Evolutionary conservation across 2,888 invertebrate species (phyloP), one percentile per base, ranked within the genome.

Genomic region (Bellardia bayeri): DNA sequence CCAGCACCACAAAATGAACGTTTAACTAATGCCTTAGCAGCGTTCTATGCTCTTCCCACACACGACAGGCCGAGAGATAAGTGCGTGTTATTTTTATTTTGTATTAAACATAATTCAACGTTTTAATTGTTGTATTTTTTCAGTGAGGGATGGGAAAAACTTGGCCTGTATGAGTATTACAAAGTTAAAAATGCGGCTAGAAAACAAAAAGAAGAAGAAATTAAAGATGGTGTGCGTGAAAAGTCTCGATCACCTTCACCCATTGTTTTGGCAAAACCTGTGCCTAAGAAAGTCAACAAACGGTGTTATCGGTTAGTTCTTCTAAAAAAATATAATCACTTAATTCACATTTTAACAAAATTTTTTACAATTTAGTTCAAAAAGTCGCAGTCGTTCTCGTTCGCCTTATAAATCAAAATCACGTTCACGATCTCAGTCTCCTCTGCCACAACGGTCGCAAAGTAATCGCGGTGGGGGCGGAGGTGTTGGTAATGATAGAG

Each of bases 111-210:
- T 56, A 14, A 56, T 16, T 56, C 51, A 37, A 49, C 16, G 9
- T 42, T 3, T 54, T 56, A 33, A 9, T 33, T 7, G 14, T 45
- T 45, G 45, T 61, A 42, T 2, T 23, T 61, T 45, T 61, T 58
- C 93, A 97, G 97, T 93, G 99, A 99, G 94, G 99, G 99, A 45
- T 99, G 99, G 99, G 99, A 99, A 94, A 98, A 98, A 94, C 95
- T 99, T 91, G 99, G 98, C 88, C 95, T 99, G 80, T 99, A 98
- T 93, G 99, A 99, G 94, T 99, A 98, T 94, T 99, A 98, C 94
- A 98, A 98, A 94, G 98, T 98, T 7, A 99, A 99, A 94, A 97
- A 98, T 93, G 95, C 96, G 85, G 98, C 98, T 2, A 96, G 96
- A 90, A 98, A 97, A 92, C 96, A 97, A 91, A 98, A 98, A 92